These are phyloP conservation scores for Amaurobius ferox DNA, from an alignment of 2,888 invertebrate genomes.

Conservation along the genomic window DNA sequence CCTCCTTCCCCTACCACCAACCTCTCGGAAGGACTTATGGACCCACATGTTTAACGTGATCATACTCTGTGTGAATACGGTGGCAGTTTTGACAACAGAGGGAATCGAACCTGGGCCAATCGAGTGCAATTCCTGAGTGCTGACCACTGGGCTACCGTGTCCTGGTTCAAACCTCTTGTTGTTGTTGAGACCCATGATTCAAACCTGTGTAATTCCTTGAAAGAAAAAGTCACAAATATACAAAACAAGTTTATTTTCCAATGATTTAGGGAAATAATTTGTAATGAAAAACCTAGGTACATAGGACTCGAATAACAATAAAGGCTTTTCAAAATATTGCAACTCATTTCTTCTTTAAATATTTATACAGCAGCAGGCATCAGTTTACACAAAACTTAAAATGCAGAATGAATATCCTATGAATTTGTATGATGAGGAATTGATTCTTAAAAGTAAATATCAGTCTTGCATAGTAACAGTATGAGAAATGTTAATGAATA, in stretches of 20 bases:
- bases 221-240: not conserved
- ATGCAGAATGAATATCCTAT: not conserved
- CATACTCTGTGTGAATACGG: no score
- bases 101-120: no score
- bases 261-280: not conserved
- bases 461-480: slow-evolving; percentile 29
- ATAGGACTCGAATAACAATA: not conserved
- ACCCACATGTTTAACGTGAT: no score
- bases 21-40: no score
- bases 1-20: no score
- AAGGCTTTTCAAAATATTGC: not conserved
- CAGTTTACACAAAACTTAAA: not conserved
- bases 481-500: slow-evolving; percentile 29
- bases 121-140: no score
- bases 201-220: no score
- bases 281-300: not conserved
- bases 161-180: no score
- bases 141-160: no score
- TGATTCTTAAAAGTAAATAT: slow-evolving; percentile 15
- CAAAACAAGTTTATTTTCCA: slow-evolving; percentile 2
- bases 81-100: no score
- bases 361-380: not conserved
- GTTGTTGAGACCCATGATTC: no score
- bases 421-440: not conserved
- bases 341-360: not conserved